A percentile compares a stretch with the other conserved stretches of the same genome.
Conservation (phyloP, 2,113 vertebrate genomes). For the Anoura caudifer region DNA sequence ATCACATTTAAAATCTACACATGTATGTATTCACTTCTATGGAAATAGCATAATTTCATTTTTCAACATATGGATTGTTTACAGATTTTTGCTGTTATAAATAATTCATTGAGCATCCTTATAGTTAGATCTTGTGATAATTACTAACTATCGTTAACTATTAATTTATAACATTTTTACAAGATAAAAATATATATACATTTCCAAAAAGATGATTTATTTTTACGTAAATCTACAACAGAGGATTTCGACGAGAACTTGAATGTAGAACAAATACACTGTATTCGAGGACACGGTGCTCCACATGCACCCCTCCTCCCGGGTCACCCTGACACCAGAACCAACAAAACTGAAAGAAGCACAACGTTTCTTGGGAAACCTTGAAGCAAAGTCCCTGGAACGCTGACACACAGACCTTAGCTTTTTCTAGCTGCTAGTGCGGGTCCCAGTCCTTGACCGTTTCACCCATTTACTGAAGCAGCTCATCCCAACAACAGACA, state of each 20-base stretch:
- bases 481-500: no score
- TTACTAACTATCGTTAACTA: background rate
- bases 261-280: constrained; percentile 75
- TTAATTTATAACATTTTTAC: background rate
- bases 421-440: background rate
- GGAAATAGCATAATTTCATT: background rate
- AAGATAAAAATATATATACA: constrained; percentile 68
- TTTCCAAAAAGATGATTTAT: constrained; percentile 65
- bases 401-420: background rate
- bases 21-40: background rate
- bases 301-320: background rate
- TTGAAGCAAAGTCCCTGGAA: background rate
- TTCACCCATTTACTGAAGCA: no score
- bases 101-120: background rate
- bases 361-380: no score
- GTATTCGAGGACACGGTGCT: background rate
- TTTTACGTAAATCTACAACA: constrained; percentile 76
- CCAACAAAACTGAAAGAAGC: background rate
- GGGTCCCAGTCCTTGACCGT: no score
- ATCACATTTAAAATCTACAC: background rate
- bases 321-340: background rate
- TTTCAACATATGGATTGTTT: background rate
- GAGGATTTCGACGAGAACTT: constrained; percentile 47
- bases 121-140: background rate
- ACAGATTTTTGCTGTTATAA: no score